Evolutionary conservation across 2,113 vertebrate genomes (phyloP).

Genomic region (Ursus arctos): DNA sequence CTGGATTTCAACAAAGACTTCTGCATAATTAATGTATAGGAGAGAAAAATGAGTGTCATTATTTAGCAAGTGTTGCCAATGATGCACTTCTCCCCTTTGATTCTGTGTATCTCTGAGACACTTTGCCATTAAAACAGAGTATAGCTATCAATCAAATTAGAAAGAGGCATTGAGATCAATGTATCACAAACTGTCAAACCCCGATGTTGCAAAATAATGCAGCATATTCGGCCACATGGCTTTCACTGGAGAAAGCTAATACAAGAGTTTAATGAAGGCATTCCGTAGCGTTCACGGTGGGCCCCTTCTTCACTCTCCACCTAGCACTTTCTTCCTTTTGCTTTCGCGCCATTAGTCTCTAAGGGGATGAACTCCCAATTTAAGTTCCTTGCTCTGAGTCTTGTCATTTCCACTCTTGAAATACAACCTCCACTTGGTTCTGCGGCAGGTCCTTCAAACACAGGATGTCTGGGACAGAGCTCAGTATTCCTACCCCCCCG

Average conservation of each 20-base stretch:
- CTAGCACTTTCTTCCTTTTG: background rate
- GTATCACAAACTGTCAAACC: background rate
- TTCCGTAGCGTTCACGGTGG: background rate
- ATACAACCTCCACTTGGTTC: background rate
- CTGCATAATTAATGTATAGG: conserved; percentile 4
- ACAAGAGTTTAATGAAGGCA: background rate
- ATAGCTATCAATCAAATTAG: conserved; percentile 18
- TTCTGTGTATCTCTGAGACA: background rate
- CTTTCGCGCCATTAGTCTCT: background rate
- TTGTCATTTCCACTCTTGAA: background rate
- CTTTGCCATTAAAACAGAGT: background rate
- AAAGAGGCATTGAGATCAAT: conserved; percentile 2
- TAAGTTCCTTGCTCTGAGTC: background rate
- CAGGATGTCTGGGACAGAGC: background rate
- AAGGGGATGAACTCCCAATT: background rate
- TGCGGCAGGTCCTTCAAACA: background rate
- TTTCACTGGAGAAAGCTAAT: background rate
- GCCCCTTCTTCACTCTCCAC: background rate
- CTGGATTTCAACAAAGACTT: conserved; percentile 19
- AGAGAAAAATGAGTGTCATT: background rate
- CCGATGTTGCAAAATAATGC: background rate
- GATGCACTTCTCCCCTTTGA: conserved; percentile 9
- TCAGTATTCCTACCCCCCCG: background rate
- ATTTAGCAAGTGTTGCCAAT: background rate
- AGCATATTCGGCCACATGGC: background rate